Percentiles rank a stretch among this genome's conserved stretches.
Conservation (phyloP, 2,113 vertebrate genomes). For the Pao palembangensis region DNA sequence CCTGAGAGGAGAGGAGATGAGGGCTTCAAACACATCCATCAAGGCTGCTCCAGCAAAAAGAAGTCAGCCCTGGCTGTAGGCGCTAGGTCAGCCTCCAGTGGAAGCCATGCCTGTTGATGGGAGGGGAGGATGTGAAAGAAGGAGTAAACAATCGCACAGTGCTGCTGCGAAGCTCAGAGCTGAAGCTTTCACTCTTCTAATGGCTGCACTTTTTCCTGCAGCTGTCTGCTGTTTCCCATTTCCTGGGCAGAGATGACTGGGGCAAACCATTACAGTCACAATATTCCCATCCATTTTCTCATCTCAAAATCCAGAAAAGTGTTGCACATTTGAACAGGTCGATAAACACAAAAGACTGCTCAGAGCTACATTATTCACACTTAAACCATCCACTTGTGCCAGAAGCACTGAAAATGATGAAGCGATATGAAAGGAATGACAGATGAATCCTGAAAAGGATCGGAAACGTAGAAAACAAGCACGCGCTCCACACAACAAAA, state of each 20-base stretch:
- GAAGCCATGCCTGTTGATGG: conserved; percentile 24
- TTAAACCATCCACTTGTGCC: too few species aligned
- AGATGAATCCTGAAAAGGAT: too few species aligned
- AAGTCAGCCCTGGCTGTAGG: conserved; percentile 14
- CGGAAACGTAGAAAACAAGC: too few species aligned
- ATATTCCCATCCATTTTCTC: neutral
- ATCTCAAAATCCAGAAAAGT: neutral
- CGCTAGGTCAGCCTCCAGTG: conserved; percentile 6
- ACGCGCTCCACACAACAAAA: too few species aligned
- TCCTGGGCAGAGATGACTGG: neutral
- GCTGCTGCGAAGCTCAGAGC: neutral
- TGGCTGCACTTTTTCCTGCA: conserved; percentile 10
- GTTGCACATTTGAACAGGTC: too few species aligned
- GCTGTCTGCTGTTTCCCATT: conserved; percentile 15
- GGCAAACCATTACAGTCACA: neutral
- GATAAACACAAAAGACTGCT: too few species aligned
- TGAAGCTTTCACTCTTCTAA: conserved; percentile 7
- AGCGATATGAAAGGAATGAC: too few species aligned
- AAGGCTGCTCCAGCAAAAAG: too few species aligned
- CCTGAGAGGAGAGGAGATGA: too few species aligned
- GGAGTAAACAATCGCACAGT: conserved; percentile 4
- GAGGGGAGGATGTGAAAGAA: conserved; percentile 26
- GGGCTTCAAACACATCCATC: too few species aligned
- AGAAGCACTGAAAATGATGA: too few species aligned
- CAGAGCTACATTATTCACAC: too few species aligned